Evolutionary conservation across 2,113 vertebrate genomes (phyloP).

Genomic region (Ceratotherium simum): DNA sequence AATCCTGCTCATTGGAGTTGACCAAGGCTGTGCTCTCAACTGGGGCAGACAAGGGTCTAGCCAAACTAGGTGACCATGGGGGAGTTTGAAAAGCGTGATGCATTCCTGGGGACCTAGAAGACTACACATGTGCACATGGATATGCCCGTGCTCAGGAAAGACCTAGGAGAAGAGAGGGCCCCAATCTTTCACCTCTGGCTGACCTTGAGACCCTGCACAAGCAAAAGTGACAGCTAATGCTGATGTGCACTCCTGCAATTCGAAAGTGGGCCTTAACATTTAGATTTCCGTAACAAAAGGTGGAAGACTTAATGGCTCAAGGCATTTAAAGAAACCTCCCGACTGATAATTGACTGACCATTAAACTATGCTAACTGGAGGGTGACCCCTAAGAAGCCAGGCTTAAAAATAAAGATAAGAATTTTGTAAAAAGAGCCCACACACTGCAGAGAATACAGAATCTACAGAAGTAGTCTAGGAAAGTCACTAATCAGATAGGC

Average conservation of each 20-base stretch:
- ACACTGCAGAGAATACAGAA: not conserved
- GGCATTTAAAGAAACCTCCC: not conserved
- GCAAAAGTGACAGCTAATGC: no score
- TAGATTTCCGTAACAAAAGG: not conserved
- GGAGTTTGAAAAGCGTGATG: fast-evolving
- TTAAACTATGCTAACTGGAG: not conserved
- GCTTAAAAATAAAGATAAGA: not conserved
- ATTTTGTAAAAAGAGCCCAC: not conserved
- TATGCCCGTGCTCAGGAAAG: not conserved
- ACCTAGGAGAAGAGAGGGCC: not conserved
- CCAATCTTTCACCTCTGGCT: not conserved
- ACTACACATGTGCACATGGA: fast-evolving
- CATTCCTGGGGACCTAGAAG: not conserved
- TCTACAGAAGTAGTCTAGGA: not conserved
- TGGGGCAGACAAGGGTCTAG: fast-evolving
- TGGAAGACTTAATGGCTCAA: not conserved
- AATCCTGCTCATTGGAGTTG: fast-evolving
- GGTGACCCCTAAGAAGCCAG: not conserved
- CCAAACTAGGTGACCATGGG: no score
- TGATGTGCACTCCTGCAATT: fast-evolving
- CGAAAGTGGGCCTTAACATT: not conserved
- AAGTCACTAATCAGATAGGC: not conserved
- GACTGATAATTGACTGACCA: not conserved
- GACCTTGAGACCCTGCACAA: not conserved
- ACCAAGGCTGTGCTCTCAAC: not conserved